A percentile compares a stretch with the other conserved stretches of the same genome.
Evolutionary conservation across 1,140 invertebrate species (phyloP).

Genomic region (Choristoneura fumiferana): DNA sequence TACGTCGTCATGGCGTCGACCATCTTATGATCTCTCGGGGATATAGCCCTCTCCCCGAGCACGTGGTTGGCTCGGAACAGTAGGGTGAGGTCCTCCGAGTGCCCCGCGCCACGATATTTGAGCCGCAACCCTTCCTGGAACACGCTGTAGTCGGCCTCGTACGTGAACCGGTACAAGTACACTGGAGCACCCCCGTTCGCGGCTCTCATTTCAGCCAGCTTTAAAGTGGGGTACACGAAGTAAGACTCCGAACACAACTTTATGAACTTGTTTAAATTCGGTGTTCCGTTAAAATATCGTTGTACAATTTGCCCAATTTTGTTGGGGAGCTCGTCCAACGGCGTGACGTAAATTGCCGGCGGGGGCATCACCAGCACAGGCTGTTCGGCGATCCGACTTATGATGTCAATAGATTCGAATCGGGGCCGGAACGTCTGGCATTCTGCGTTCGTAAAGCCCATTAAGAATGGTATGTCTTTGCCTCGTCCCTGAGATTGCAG

Average conservation of each 20-base stretch:
- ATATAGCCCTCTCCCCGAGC: slow-evolving; percentile 24
- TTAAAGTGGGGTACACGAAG: slow-evolving; percentile 55
- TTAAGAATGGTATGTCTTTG: slow-evolving; percentile 48
- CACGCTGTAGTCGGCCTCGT: slow-evolving; percentile 39
- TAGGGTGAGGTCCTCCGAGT: slow-evolving; percentile 61
- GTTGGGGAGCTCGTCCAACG: slow-evolving; percentile 25
- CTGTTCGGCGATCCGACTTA: slow-evolving; percentile 39
- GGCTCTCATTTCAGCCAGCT: slow-evolving; percentile 39
- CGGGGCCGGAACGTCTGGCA: slow-evolving; percentile 50
- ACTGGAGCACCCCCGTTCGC: slow-evolving; percentile 35
- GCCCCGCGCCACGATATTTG: slow-evolving; percentile 46
- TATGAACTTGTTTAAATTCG: slow-evolving; percentile 44
- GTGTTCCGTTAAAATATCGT: slow-evolving; percentile 43
- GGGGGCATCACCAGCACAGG: slow-evolving; percentile 36
- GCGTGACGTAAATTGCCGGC: slow-evolving; percentile 35
- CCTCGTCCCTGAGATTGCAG: slow-evolving; percentile 45
- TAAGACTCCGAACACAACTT: slow-evolving; percentile 45
- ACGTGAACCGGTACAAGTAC: slow-evolving; percentile 54
- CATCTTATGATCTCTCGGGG: slow-evolving; percentile 33
- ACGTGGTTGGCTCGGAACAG: slow-evolving; percentile 49
- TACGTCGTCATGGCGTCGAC: slow-evolving; percentile 45
- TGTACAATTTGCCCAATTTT: slow-evolving; percentile 34
- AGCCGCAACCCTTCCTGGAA: slow-evolving; percentile 36
- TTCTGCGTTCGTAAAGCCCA: slow-evolving; percentile 55
- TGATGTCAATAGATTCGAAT: slow-evolving; percentile 49